Percentiles rank a stretch among this genome's conserved stretches.
These are phyloP conservation scores for Salvelinus alpinus DNA, from an alignment of 2,113 vertebrate species.

Conservation along the genomic window DNA sequence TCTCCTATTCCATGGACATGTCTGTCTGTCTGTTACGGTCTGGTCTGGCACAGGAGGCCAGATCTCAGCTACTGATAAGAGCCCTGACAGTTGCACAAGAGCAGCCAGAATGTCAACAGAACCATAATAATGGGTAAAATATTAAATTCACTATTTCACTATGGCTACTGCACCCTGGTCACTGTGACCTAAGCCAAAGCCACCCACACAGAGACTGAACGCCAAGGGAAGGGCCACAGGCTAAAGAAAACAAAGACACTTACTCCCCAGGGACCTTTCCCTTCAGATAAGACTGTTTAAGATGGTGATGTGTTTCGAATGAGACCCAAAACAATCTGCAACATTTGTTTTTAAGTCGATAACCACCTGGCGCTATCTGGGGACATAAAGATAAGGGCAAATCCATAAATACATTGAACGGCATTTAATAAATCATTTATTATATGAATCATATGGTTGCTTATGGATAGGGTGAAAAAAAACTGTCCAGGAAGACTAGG, in stretches of 20 bases:
- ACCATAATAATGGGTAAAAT: constrained; percentile 23
- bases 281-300: background rate
- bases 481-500: background rate
- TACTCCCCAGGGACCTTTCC: constrained; percentile 2
- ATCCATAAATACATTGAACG: background rate
- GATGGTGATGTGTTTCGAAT: constrained; percentile 7
- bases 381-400: constrained; percentile 15
- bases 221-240: constrained; percentile 10
- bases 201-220: constrained; percentile 10
- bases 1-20: background rate
- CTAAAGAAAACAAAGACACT: constrained; percentile 11
- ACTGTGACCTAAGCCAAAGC: background rate
- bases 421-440: constrained; percentile 8
- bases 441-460: constrained; percentile 1
- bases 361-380: background rate
- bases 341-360: background rate
- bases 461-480: background rate
- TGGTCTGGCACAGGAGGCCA: background rate
- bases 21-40: background rate
- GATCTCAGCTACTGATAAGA: constrained; percentile 7
- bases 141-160: constrained; percentile 38
- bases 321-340: constrained; percentile 4
- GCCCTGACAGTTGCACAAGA: constrained; percentile 19
- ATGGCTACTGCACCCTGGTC: background rate
- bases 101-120: constrained; percentile 22